Conservation (phyloP, 2,113 vertebrate species). For the Toxotes chatareus region DNA sequence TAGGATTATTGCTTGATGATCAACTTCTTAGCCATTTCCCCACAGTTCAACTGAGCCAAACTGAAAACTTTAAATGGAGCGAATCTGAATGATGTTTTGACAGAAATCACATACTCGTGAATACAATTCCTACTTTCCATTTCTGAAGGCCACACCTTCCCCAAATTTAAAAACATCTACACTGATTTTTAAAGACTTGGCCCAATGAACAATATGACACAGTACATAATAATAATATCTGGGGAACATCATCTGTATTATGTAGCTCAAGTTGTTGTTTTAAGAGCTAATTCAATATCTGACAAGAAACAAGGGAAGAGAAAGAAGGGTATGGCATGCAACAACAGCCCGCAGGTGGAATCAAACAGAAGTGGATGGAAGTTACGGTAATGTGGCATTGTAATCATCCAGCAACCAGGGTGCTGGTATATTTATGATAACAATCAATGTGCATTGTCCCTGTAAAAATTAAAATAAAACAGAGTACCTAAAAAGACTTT, state of each 20-base stretch:
- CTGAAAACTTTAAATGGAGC: conserved; percentile 2
- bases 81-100: not conserved
- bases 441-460: not conserved
- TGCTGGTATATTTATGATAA: not conserved
- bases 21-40: not conserved
- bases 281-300: not conserved
- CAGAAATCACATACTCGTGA: not conserved
- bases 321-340: not conserved
- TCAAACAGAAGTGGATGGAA: not conserved
- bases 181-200: not conserved
- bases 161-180: not conserved
- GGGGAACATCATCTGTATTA: not conserved
- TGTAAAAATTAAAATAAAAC: not conserved
- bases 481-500: not conserved
- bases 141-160: not conserved
- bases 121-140: not conserved
- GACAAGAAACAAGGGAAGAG: not conserved
- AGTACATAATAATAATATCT: not conserved
- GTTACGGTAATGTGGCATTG: not conserved
- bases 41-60: not conserved
- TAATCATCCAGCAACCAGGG: not conserved
- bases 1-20: not conserved
- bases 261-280: not conserved
- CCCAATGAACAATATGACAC: no score
- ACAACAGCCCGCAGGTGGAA: not conserved